A percentile compares a stretch with the other conserved stretches of the same genome.
phyloP scores from a whole-genome alignment of 2,113 vertebrate genomes.

The Microcebus ravelobensis region DNA sequence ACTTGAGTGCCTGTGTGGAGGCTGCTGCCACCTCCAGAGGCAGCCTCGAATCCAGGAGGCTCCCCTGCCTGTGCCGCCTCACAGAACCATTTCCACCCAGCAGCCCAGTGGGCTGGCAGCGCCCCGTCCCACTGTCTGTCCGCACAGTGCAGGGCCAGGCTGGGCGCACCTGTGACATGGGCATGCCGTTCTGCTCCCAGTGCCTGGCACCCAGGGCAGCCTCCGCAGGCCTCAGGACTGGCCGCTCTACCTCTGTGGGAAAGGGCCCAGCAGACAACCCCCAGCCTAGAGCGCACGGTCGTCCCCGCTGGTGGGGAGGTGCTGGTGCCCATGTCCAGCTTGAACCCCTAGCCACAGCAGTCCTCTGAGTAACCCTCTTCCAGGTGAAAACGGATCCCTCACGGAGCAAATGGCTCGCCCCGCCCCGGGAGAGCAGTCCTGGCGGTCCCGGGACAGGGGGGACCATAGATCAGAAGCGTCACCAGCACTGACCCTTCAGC shows the following conservation, averaged over 20 bases:
- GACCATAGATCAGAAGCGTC: too few relatives aligned
- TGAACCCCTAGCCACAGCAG: neutral
- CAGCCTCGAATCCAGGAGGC: neutral
- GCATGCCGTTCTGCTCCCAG: too few relatives aligned
- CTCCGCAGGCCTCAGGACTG: neutral
- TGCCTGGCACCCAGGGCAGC: neutral
- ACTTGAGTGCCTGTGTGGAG: neutral
- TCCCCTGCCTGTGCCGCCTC: too few relatives aligned
- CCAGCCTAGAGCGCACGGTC: neutral
- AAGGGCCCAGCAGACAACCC: neutral
- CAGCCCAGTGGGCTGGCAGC: accelerated
- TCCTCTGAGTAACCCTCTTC: neutral
- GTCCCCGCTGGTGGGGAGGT: neutral
- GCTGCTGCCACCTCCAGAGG: neutral
- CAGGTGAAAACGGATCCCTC: too few relatives aligned
- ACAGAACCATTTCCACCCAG: neutral
- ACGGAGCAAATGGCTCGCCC: neutral
- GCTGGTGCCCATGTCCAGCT: neutral
- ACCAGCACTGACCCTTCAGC: neutral
- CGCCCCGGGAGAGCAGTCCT: neutral
- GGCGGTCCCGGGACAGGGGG: neutral
- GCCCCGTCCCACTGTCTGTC: neutral
- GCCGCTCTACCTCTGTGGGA: neutral
- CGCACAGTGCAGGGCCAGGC: neutral
- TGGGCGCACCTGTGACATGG: neutral